Conservation (phyloP, 1,140 invertebrate genomes). For the Oncopodura yosiiana region DNA sequence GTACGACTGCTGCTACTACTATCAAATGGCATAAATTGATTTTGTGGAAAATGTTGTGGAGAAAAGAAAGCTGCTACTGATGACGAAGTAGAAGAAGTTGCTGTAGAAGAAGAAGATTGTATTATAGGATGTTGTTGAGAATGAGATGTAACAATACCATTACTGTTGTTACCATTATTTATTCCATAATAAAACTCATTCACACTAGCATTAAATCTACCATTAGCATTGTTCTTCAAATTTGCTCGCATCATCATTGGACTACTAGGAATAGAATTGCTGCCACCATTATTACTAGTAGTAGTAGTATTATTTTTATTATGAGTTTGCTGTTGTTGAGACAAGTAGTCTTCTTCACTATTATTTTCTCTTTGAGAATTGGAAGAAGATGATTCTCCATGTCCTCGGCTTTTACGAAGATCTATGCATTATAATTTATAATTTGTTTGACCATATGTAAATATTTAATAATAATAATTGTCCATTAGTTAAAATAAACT, state of each 20-base stretch:
- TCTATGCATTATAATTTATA: neutral
- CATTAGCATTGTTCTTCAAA: neutral
- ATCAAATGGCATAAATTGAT: too few relatives aligned
- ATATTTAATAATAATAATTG: too few relatives aligned
- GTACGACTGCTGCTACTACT: too few relatives aligned
- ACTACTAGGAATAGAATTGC: neutral
- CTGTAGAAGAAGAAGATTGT: slow-evolving; percentile 6
- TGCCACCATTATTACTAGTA: slow-evolving; percentile 3
- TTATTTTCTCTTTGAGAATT: neutral
- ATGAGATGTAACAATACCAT: neutral
- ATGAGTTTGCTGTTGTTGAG: neutral
- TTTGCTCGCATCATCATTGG: neutral
- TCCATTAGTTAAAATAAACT: too few relatives aligned
- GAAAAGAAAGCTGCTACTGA: neutral
- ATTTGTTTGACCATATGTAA: neutral
- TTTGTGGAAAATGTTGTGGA: neutral
- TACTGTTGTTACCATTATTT: neutral
- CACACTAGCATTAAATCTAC: neutral
- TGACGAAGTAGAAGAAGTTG: neutral
- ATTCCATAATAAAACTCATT: neutral
- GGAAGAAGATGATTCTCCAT: neutral
- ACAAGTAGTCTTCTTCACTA: neutral
- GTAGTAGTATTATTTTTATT: neutral
- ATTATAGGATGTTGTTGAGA: slow-evolving; percentile 26
- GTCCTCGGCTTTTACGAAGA: too few relatives aligned